Conservation (phyloP, 1,140 invertebrate genomes). For the Drosophila tristis region DNA sequence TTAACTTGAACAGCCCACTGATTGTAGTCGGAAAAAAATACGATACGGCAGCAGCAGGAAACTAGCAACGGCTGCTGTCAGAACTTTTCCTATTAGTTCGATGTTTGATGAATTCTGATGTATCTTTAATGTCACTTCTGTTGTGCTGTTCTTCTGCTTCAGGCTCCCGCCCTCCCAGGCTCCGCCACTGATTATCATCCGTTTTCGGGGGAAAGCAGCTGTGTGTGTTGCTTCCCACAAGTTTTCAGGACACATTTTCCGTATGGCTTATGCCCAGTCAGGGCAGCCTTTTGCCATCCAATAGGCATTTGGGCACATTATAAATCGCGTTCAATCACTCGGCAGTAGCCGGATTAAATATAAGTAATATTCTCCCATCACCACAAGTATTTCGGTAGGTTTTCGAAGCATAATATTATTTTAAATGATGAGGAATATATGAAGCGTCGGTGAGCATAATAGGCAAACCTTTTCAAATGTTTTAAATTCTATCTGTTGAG, state of each 20-base stretch:
- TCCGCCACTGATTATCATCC: conserved; percentile 55
- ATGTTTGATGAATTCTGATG: conserved; percentile 76
- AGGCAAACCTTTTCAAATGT: too few species aligned
- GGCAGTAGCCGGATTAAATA: too few species aligned
- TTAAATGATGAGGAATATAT: too few species aligned
- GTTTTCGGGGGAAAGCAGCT: conserved; percentile 40
- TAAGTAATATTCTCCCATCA: too few species aligned
- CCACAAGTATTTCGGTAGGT: too few species aligned
- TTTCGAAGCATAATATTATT: too few species aligned
- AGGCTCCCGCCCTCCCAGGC: background rate
- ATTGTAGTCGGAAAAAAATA: background rate
- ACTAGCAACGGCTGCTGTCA: conserved; percentile 31
- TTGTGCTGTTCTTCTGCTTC: conserved; percentile 1
- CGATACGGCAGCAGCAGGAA: background rate
- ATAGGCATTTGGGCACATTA: conserved; percentile 39
- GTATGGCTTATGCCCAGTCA: conserved; percentile 54
- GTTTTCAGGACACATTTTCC: conserved; percentile 46
- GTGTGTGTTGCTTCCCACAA: conserved; percentile 50
- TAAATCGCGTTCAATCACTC: background rate
- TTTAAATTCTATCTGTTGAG: too few species aligned
- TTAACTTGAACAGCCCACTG: conserved; percentile 19
- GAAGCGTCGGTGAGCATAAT: too few species aligned
- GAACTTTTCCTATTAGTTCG: conserved; percentile 76
- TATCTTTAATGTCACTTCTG: conserved; percentile 71
- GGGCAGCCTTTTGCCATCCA: conserved; percentile 19